These are phyloP conservation scores for Sinosuthora webbiana DNA, from an alignment of 2,113 vertebrate genomes.

Conservation along the genomic window DNA sequence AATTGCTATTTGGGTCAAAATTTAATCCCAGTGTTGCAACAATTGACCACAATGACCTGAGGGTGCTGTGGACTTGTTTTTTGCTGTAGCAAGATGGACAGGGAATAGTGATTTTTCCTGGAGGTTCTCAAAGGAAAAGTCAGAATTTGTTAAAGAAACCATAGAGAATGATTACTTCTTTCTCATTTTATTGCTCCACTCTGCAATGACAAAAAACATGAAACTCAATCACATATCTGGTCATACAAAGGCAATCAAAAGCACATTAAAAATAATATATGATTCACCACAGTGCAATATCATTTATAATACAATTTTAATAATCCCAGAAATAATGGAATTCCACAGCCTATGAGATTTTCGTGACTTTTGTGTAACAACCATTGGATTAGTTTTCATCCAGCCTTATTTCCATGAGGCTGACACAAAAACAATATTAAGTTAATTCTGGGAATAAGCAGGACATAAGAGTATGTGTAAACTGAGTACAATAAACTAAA, in stretches of 20 bases:
- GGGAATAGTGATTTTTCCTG: neutral
- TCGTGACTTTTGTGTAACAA: neutral
- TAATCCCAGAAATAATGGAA: constrained; percentile 25
- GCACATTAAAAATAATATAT: constrained; percentile 20
- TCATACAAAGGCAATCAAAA: constrained; percentile 41
- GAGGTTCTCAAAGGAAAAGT: constrained; percentile 17
- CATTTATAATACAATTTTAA: constrained; percentile 12
- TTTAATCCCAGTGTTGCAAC: neutral
- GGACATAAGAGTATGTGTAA: neutral
- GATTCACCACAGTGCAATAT: neutral
- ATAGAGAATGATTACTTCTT: constrained; percentile 1
- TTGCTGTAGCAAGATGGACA: neutral
- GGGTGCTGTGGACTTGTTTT: neutral
- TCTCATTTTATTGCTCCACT: constrained; percentile 5
- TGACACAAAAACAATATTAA: neutral
- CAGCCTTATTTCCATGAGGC: neutral
- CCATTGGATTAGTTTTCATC: neutral
- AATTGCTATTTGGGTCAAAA: neutral
- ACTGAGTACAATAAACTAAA: neutral
- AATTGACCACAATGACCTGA: neutral
- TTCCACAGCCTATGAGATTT: neutral
- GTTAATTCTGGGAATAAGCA: neutral
- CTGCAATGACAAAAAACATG: neutral
- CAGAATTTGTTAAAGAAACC: neutral
- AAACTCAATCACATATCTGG: constrained; percentile 9